phyloP scores from a whole-genome alignment of 2,888 invertebrate species.

The Limnephilus marmoratus region DNA sequence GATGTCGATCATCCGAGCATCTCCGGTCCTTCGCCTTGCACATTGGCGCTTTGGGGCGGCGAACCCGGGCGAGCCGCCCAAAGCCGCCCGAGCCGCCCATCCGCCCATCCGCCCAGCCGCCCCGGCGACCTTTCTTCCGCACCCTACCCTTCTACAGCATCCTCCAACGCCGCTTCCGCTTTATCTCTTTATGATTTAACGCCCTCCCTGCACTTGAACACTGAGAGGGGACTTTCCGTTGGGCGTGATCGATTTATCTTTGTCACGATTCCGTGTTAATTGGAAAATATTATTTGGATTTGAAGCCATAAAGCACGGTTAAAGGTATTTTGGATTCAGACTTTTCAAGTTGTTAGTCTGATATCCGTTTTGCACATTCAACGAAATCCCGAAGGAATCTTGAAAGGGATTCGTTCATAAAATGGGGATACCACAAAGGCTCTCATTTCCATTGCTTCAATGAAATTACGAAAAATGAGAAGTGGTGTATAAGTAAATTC shows the following conservation, averaged over 20 bases:
- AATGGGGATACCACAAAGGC: too few relatives aligned
- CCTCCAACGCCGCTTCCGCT: background rate
- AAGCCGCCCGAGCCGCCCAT: background rate
- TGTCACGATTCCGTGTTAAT: background rate
- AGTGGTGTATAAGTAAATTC: too few relatives aligned
- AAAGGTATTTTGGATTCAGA: too few relatives aligned
- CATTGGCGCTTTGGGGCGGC: constrained; percentile 10
- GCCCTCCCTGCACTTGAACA: background rate
- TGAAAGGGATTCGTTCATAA: too few relatives aligned
- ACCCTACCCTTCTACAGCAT: too few relatives aligned
- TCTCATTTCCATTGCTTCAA: too few relatives aligned
- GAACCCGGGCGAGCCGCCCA: constrained; percentile 9
- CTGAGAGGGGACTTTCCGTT: background rate
- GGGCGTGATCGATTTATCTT: background rate
- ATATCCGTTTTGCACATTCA: too few relatives aligned
- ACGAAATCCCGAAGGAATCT: too few relatives aligned
- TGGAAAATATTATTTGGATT: background rate
- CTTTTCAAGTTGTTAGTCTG: too few relatives aligned
- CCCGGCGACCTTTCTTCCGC: background rate
- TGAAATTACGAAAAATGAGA: too few relatives aligned
- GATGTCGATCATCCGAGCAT: constrained; percentile 6
- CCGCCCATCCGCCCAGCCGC: constrained; percentile 10
- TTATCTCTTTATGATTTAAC: background rate
- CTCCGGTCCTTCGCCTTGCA: background rate
- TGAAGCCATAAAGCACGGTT: background rate